A percentile compares a stretch with the other conserved stretches of the same genome.
Conservation (phyloP, 2,113 vertebrate genomes). For the Apteryx owenii region DNA sequence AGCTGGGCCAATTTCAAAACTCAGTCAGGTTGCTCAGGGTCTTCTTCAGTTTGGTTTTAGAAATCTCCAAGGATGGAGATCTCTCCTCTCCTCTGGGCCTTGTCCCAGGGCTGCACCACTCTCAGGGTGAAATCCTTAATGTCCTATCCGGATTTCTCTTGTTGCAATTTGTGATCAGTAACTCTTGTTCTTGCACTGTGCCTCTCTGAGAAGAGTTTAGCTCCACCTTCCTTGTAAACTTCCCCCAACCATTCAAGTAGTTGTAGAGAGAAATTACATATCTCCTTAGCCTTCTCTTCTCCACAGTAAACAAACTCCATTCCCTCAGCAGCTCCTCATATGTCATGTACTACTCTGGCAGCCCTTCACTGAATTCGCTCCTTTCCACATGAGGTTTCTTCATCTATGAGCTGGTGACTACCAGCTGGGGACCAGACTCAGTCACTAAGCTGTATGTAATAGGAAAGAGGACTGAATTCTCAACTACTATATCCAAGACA, state of each 20-base stretch:
- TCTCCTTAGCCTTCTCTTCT: neutral
- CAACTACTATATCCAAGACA: fast-evolving
- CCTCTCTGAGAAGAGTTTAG: neutral
- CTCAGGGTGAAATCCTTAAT: neutral
- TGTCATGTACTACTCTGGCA: neutral
- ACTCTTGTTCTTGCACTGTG: neutral
- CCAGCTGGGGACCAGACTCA: neutral
- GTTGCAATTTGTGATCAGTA: neutral
- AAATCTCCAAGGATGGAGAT: neutral
- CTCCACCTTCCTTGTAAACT: neutral
- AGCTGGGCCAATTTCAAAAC: neutral
- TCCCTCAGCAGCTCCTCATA: neutral
- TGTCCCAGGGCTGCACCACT: neutral
- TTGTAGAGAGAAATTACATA: neutral
- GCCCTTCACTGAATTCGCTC: neutral
- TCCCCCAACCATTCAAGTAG: neutral
- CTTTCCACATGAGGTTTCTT: neutral
- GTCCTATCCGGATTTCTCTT: neutral
- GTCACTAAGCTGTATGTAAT: neutral
- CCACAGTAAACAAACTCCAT: neutral
- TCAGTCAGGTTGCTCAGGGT: neutral
- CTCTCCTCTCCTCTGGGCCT: neutral
- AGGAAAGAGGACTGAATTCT: neutral
- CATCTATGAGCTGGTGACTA: neutral
- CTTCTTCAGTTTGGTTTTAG: neutral